Conservation (phyloP, 2,888 invertebrate genomes). For the Drosophila demipolita region DNA sequence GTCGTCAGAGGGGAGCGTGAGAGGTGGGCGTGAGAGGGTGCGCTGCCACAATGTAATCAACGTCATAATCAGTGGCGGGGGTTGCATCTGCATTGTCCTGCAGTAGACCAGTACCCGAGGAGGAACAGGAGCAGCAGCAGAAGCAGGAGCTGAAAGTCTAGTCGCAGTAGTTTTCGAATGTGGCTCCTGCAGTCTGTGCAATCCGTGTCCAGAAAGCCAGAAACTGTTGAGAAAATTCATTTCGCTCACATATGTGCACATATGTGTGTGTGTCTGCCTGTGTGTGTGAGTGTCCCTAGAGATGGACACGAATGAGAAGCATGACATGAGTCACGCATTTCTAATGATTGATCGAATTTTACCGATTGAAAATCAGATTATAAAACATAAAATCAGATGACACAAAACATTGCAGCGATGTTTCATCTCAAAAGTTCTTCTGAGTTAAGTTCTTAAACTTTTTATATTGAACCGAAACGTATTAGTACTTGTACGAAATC, state of each 20-base stretch:
- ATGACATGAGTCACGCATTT: not conserved
- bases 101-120: slow-evolving; percentile 28
- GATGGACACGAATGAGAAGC: slow-evolving; percentile 32
- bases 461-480: not conserved
- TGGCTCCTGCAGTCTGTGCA: slow-evolving; percentile 11
- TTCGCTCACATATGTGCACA: slow-evolving; percentile 47
- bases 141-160: slow-evolving; percentile 5
- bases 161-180: slow-evolving; percentile 41
- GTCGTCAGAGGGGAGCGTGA: not conserved
- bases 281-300: slow-evolving; percentile 20
- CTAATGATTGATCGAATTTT: not conserved
- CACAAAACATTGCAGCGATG: not conserved
- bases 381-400: not conserved
- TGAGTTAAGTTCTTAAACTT: not conserved
- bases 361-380: not conserved
- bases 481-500: not conserved
- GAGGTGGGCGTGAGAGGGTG: slow-evolving; percentile 2
- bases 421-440: not conserved
- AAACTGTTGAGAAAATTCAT: slow-evolving; percentile 64
- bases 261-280: not conserved
- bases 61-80: slow-evolving; percentile 69
- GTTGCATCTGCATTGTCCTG: slow-evolving; percentile 63
- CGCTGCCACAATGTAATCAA: slow-evolving; percentile 72
- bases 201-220: slow-evolving; percentile 17
- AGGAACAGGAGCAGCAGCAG: not conserved